Percentiles rank a stretch among this genome's conserved stretches.
These are phyloP conservation scores for Chaetophractus vellerosus DNA, from an alignment of 2,797 vertebrate genomes.

Conservation along the genomic window DNA sequence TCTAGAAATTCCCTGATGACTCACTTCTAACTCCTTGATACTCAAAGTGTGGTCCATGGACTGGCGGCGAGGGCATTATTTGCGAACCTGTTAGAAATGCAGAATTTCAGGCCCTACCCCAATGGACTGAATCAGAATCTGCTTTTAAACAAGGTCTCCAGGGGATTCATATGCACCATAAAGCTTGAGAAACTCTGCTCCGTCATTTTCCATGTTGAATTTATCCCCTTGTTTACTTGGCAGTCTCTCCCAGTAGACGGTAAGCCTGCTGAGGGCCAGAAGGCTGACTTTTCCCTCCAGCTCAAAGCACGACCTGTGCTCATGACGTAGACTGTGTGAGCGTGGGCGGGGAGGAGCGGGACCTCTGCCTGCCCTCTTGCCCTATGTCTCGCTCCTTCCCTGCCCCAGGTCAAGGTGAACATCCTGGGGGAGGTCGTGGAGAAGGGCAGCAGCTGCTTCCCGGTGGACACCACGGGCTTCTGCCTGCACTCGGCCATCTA, in stretches of 20 bases:
- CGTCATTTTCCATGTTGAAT: neutral
- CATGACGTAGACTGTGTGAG: neutral
- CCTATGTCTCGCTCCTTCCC: neutral
- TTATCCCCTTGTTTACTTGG: neutral
- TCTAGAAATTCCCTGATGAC: neutral
- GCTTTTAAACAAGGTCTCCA: neutral
- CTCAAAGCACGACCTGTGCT: neutral
- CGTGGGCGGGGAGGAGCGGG: accelerated
- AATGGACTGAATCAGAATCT: neutral
- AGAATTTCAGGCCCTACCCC: neutral
- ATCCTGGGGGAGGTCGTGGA: constrained; percentile 97
- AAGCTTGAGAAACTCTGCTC: neutral
- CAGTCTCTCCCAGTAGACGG: neutral
- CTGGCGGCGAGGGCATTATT: neutral
- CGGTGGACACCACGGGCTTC: constrained; percentile 93
- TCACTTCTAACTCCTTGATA: neutral
- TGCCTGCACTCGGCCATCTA: constrained; percentile 97
- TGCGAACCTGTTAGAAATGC: neutral
- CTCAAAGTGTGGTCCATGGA: neutral
- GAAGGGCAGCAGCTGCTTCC: constrained; percentile 94
- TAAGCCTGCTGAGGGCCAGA: neutral
- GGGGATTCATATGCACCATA: neutral
- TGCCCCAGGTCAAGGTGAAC: constrained; percentile 96
- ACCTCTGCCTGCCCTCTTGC: no score
- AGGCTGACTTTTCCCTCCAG: neutral